Evolutionary conservation across 2,888 invertebrate species (phyloP).

Genomic region (Yponomeuta sedellus): DNA sequence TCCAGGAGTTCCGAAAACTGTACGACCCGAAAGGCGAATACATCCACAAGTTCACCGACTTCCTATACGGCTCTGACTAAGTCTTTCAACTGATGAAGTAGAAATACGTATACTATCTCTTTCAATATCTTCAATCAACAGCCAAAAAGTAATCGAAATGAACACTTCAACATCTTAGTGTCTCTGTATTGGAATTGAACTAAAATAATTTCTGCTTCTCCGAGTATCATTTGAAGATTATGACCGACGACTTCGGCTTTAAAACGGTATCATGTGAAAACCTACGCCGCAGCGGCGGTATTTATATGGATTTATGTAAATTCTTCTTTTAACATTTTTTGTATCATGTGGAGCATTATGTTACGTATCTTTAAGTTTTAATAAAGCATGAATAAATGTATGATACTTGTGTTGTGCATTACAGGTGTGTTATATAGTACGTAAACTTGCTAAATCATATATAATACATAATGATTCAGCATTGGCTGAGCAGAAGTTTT

Average conservation of each 20-base stretch:
- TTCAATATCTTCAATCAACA: background rate
- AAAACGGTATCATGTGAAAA: background rate
- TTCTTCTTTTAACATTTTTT: background rate
- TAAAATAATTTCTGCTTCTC: background rate
- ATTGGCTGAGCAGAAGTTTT: too few relatives aligned
- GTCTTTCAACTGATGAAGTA: constrained; percentile 25
- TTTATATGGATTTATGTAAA: too few relatives aligned
- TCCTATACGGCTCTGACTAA: constrained; percentile 21
- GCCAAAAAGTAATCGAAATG: too few relatives aligned
- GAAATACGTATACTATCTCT: background rate
- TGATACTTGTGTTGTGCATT: too few relatives aligned
- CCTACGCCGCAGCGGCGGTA: background rate
- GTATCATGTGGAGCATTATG: background rate
- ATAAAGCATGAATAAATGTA: background rate
- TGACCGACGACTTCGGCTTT: background rate
- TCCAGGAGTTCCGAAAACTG: constrained; percentile 42
- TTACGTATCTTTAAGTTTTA: background rate
- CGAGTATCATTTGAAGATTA: background rate
- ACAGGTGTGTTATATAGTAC: too few relatives aligned
- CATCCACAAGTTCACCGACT: constrained; percentile 45
- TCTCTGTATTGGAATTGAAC: background rate
- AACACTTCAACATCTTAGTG: too few relatives aligned
- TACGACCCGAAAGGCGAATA: constrained; percentile 56
- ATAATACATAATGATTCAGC: too few relatives aligned
- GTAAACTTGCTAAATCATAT: too few relatives aligned